Evolutionary conservation across 2,113 vertebrate genomes (phyloP).

Genomic region (Apaloderma vittatum): DNA sequence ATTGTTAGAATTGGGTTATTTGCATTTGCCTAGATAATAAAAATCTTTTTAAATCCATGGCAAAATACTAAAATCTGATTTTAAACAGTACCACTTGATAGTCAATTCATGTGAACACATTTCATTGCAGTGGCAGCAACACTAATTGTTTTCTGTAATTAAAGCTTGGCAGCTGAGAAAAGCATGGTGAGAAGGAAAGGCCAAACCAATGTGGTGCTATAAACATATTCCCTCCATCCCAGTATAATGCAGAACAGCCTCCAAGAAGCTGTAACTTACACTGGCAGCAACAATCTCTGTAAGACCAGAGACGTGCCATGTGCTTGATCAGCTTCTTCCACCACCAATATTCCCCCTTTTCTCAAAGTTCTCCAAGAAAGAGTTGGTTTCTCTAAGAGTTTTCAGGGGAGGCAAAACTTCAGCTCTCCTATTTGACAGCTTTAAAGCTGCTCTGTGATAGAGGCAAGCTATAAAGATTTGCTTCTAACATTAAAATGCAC

Average conservation of each 20-base stretch:
- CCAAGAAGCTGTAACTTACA: background rate
- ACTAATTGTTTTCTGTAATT: conserved; percentile 7
- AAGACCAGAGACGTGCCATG: background rate
- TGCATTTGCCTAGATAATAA: background rate
- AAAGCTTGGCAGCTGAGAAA: conserved; percentile 21
- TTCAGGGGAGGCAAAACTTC: background rate
- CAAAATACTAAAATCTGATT: background rate
- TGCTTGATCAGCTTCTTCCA: background rate
- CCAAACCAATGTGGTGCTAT: conserved; percentile 1
- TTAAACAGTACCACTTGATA: background rate
- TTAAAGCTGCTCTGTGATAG: background rate
- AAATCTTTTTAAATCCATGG: background rate
- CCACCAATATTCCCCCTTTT: background rate
- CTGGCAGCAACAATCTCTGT: background rate
- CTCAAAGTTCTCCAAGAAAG: background rate
- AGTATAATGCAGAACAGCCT: background rate
- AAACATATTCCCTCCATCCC: conserved; percentile 1
- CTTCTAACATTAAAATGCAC: background rate
- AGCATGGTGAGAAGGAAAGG: conserved; percentile 6
- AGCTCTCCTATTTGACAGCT: background rate
- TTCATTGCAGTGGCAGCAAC: background rate
- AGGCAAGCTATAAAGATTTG: background rate
- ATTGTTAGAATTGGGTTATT: background rate
- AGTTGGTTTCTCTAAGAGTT: background rate
- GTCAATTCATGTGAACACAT: fast-evolving